Base-by-base conservation (phyloP, 1,140 invertebrate species). In the Orussus abietinus region DNA sequence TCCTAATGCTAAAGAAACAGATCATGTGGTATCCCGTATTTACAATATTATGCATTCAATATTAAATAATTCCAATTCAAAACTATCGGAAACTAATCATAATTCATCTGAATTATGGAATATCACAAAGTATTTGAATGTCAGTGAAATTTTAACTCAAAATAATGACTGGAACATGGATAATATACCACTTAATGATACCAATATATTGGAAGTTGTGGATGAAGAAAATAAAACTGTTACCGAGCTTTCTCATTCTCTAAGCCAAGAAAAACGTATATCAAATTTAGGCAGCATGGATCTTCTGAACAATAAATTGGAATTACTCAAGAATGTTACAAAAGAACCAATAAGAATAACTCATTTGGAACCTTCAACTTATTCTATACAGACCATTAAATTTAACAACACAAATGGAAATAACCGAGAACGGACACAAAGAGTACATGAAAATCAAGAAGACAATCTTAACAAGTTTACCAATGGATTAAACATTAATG, bases 401-500 rank as follows among this genome's bases (percentile, higher is more conserved):
- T 6, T 25, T 7, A 25, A 25, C 6, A 25, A 25, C 6, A n/a
- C 6, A 25, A 25, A 25, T 25, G 22, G 6, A 25, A n/a, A 25
- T 25, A 25, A 25, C n/a, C n/a, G n/a, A n/a, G 6, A 25, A 25
- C n/a, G 6, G 22, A 25, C n/a, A 7, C 22, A 25, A 6, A 25
- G 6, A 25, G n/a, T 7, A 7, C 22, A 25, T 25, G 22, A 25
- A 25, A 25, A 7, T n/a, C n/a, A 25, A 7, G 22, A 6, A 25
- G 22, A 25, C n/a, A 25, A 7, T 25, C 6, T 25, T 25, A 25
- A 25, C n/a, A n/a, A n/a, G n/a, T n/a, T n/a, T n/a, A n/a, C n/a
- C n/a, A n/a, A n/a, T n/a, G n/a, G n/a, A n/a, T n/a, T n/a, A 25
- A 53, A 43, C 21, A 59, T 57, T 44, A 38, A 57, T 30, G 39